phyloP scores from a whole-genome alignment of 2,888 invertebrate genomes.

The Hymenopus coronatus region DNA sequence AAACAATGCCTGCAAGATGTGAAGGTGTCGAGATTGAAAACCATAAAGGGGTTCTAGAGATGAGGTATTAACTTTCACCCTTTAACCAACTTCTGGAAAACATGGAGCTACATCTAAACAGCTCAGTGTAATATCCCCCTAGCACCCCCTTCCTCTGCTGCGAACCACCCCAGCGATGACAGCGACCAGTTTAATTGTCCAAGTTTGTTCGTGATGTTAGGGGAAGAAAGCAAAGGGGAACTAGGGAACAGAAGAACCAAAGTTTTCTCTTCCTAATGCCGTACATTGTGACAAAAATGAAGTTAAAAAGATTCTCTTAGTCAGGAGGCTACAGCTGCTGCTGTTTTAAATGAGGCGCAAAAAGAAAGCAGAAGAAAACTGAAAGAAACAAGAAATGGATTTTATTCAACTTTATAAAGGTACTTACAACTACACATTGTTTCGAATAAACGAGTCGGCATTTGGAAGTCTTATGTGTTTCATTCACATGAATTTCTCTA shows the following conservation, averaged over 20 bases:
- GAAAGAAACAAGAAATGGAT: background rate
- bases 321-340: background rate
- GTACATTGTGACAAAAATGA: conserved; percentile 11
- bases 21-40: background rate
- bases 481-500: too few relatives aligned
- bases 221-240: background rate
- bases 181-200: conserved; percentile 2
- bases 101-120: conserved; percentile 5
- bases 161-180: background rate
- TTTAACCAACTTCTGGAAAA: conserved; percentile 2
- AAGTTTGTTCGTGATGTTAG: conserved; percentile 4
- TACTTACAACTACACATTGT: too few relatives aligned
- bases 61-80: conserved; percentile 6
- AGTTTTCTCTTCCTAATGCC: conserved; percentile 6
- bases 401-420: too few relatives aligned
- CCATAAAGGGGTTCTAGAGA: background rate
- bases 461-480: too few relatives aligned
- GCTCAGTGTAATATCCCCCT: background rate
- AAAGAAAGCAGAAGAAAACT: background rate
- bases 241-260: background rate
- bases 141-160: background rate
- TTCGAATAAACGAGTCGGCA: too few relatives aligned
- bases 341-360: conserved; percentile 2
- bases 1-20: background rate
- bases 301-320: conserved; percentile 14